These are phyloP conservation scores for Rousettus leschenaultii DNA, from an alignment of 2,113 vertebrate species.

Conservation along the genomic window DNA sequence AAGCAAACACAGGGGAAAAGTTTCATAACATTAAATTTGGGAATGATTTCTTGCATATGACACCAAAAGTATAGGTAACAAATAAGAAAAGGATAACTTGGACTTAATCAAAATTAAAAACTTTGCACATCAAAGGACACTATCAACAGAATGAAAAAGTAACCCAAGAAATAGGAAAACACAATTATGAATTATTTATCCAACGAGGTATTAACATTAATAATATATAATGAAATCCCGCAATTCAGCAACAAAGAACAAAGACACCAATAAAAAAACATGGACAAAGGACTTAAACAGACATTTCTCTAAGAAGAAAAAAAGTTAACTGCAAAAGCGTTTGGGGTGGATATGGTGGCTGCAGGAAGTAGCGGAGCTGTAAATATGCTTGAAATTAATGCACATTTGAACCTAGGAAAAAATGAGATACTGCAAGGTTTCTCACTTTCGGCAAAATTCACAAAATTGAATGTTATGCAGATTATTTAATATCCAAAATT, in stretches of 20 bases:
- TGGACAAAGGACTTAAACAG: not conserved
- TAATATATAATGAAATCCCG: not conserved
- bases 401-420: not conserved
- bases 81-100: not conserved
- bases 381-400: not conserved
- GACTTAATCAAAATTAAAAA: not conserved
- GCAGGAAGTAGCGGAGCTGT: not conserved
- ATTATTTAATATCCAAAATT: constrained; percentile 28
- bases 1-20: not conserved
- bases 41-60: not conserved
- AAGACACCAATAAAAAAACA: not conserved
- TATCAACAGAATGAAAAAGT: not conserved
- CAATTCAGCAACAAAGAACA: not conserved
- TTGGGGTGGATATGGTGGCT: not conserved
- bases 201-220: not conserved
- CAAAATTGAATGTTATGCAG: constrained; percentile 5
- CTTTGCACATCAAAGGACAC: not conserved
- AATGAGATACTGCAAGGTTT: constrained; percentile 7
- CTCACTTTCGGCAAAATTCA: constrained; percentile 13
- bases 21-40: not conserved
- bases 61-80: not conserved
- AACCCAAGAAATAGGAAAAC: not conserved
- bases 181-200: not conserved
- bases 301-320: not conserved
- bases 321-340: not conserved